Evolutionary conservation across 2,113 vertebrate genomes (phyloP).

Genomic region (Peromyscus leucopus): DNA sequence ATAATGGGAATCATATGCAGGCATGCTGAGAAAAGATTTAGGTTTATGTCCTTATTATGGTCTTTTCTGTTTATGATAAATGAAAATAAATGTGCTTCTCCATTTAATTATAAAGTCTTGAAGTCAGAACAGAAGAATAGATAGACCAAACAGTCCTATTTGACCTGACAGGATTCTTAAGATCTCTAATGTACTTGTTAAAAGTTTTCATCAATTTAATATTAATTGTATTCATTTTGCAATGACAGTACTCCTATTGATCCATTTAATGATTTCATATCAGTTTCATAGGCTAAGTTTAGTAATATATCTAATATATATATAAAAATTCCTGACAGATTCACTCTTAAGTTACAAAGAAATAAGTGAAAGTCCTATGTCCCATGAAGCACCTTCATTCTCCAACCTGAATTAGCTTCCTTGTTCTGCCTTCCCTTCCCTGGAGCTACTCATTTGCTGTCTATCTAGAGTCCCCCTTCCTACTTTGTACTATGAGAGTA

Average conservation of each 20-base stretch:
- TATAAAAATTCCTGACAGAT: neutral
- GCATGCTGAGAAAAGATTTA: neutral
- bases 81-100: neutral
- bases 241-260: neutral
- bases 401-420: neutral
- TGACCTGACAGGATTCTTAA: neutral
- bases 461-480: no score
- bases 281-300: neutral
- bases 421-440: neutral
- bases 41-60: neutral
- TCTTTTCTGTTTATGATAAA: constrained; percentile 37
- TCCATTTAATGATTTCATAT: neutral
- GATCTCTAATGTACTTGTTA: neutral
- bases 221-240: constrained; percentile 6
- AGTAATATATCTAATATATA: neutral
- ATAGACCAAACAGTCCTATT: no score
- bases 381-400: fast-evolving
- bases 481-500: neutral
- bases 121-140: neutral
- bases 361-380: neutral
- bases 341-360: neutral
- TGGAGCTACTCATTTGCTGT: fast-evolving
- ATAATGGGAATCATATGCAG: neutral
- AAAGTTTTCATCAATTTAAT: neutral
- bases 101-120: neutral